phyloP scores from a whole-genome alignment of 2,113 vertebrate genomes.

The Notothenia rossii region DNA sequence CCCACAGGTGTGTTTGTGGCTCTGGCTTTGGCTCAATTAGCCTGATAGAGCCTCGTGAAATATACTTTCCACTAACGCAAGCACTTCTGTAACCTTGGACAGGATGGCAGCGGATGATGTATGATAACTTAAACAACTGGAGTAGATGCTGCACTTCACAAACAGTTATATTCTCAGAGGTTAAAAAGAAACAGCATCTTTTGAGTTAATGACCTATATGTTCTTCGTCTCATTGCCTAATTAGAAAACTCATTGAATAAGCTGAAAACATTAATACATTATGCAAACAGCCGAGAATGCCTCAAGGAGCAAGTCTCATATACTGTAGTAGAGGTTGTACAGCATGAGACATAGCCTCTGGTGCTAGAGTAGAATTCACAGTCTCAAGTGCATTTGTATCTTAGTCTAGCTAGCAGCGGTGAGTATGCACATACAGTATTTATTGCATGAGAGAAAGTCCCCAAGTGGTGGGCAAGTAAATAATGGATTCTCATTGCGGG shows the following conservation, averaged over 20 bases:
- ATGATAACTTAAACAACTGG: slow-evolving; percentile 55
- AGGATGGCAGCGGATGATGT: slow-evolving; percentile 55
- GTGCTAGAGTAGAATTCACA: slow-evolving; percentile 22
- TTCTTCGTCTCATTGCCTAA: background rate
- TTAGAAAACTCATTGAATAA: slow-evolving; percentile 10
- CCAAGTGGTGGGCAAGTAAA: slow-evolving; percentile 61
- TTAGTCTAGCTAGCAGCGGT: background rate
- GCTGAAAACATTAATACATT: slow-evolving; percentile 39
- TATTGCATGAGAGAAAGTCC: slow-evolving; percentile 46
- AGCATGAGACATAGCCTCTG: slow-evolving; percentile 12
- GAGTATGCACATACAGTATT: slow-evolving; percentile 44
- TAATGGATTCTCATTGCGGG: slow-evolving; percentile 56
- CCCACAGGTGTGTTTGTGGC: slow-evolving; percentile 63
- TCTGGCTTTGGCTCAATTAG: slow-evolving; percentile 47
- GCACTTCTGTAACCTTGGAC: slow-evolving; percentile 65
- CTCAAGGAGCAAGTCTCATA: slow-evolving; percentile 8
- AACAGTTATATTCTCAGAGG: background rate
- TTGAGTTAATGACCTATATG: background rate
- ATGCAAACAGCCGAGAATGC: slow-evolving; percentile 21
- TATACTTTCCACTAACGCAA: slow-evolving; percentile 56
- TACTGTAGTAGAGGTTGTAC: background rate
- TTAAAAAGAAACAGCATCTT: background rate
- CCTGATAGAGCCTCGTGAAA: slow-evolving; percentile 53
- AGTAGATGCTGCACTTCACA: slow-evolving; percentile 17
- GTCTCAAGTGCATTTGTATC: slow-evolving; percentile 34